Base-by-base conservation (phyloP, 1,140 invertebrate genomes). In the Doryteuthis pealeii region DNA sequence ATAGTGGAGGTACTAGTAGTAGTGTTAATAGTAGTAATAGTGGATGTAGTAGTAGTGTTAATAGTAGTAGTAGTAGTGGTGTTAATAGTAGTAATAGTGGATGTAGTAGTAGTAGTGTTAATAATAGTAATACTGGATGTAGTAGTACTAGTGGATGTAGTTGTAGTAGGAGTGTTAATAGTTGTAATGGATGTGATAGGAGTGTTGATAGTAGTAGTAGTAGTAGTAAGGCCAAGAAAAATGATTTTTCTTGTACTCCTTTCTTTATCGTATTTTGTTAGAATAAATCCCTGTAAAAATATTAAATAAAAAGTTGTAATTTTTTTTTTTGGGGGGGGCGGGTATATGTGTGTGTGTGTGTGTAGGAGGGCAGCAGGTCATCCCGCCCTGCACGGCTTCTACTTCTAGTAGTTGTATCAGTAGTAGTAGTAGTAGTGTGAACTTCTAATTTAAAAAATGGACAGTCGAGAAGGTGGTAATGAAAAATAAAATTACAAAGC, bases 311-410 rank as follows among this genome's bases (percentile, higher is more conserved):
- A n/a, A n/a, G n/a, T n/a, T n/a, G n/a, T n/a, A n/a, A n/a, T n/a
- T n/a, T n/a, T n/a, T n/a, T n/a, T n/a, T n/a, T n/a, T 76, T 28
- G 54, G n/a, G 74, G 15, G 69, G 28, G 69, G 10, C 67, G 54
- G 69, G 8, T 73, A 28, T 78, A 32, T 76, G 12, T 77, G 32
- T 72, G 22, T 49, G 45, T 49, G 45, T 49, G 45, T 49, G 45
- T 49, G 45, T 49, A 22, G 0, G 45, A 12, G 45, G 12, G 45
- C 45, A 1, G 22, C 45, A 49, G 12, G 12, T 14, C 45, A 49
- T 1, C 12, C 22, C 8, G 12, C 22, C 1, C 1, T 49, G 22
- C 45, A 12, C 22, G 22, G 45, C 45, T 49, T 14, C 45, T n/a
- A n/a, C n/a, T n/a, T n/a, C n/a, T n/a, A n/a, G n/a, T n/a, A n/a